Evolutionary conservation across 2,888 invertebrate genomes (phyloP), one percentile per base, ranked within the genome.

Genomic region (Agonopterix arenella): DNA sequence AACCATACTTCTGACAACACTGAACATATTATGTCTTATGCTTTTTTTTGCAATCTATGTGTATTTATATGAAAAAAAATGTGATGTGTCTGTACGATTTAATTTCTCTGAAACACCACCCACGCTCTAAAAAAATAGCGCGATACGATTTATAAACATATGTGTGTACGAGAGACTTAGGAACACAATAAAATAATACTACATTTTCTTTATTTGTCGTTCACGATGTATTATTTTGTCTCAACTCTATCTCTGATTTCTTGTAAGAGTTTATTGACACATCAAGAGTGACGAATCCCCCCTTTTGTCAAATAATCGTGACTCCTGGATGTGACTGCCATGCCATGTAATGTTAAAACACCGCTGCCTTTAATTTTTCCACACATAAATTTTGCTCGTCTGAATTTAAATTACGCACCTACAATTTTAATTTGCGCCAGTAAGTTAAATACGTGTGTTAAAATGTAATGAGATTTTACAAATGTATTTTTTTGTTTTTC

Each of bases 281-380:
- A 66, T 66, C 65, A 61, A 61, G 60, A 64, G 55, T 64, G 62
- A 64, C 66, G 69, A 70, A 70, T 63, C 61, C 46, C 62, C 66
- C 71, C 73, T 64, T 70, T 52, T 66, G 65, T 66, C 62, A 70
- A 73, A 75, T 68, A 68, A 67, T 67, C 69, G 64, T n/a, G 40
- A n/a, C 40, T n/a, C 40, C 9, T 9, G 9, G 7, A 10, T 28
- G 28, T 7, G 28, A 40, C 65, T 68, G 65, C 69, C 65, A 66
- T 70, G 64, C 59, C 68, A 70, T 78, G 73, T 74, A 79, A 71
- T 76, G 72, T 77, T 75, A 80, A 78, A 79, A n/a, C 72, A 73
- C 69, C 64, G 61, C 62, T 66, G 67, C 64, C 60, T 74, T 74
- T 73, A 71, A 73, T 73, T 73, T 76, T 76, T 75, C 66, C 66